These are phyloP conservation scores for Mesaphorura yosii DNA, from an alignment of 1,140 invertebrate species.

Conservation along the genomic window DNA sequence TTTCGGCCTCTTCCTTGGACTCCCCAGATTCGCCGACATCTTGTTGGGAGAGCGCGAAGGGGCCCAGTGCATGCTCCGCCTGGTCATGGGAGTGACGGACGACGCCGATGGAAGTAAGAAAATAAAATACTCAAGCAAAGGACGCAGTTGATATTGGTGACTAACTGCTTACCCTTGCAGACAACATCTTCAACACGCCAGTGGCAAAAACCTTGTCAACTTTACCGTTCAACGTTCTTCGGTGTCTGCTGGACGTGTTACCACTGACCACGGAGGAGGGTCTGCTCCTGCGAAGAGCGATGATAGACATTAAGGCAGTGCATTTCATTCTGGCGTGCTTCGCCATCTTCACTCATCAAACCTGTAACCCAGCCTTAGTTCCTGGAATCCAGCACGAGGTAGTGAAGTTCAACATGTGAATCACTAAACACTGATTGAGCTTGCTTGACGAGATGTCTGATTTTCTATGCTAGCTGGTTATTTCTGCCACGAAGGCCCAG, in stretches of 20 bases:
- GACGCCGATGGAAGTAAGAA: slow-evolving; percentile 72
- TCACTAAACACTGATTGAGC: slow-evolving; percentile 1
- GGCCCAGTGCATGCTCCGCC: slow-evolving; percentile 68
- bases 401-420: slow-evolving; percentile 8
- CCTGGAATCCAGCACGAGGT: slow-evolving; percentile 42
- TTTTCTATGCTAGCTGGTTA: slow-evolving; percentile 31
- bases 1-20: slow-evolving; percentile 71
- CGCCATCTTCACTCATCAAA: slow-evolving; percentile 78
- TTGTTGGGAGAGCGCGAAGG: slow-evolving; percentile 67
- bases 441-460: neutral
- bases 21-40: slow-evolving; percentile 80
- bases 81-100: slow-evolving; percentile 77
- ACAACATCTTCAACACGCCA: slow-evolving; percentile 61
- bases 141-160: neutral
- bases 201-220: slow-evolving; percentile 67
- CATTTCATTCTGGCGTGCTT: slow-evolving; percentile 72
- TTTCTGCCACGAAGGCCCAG: slow-evolving; percentile 32
- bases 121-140: neutral
- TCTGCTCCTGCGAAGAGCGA: slow-evolving; percentile 58
- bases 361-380: slow-evolving; percentile 35
- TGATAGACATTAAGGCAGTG: slow-evolving; percentile 69
- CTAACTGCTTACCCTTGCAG: slow-evolving; percentile 34
- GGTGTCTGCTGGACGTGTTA: slow-evolving; percentile 62
- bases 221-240: slow-evolving; percentile 73
- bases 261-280: slow-evolving; percentile 71